A percentile compares a stretch with the other conserved stretches of the same genome.
Conservation (phyloP, 2,113 vertebrate genomes). For the Ursus arctos region DNA sequence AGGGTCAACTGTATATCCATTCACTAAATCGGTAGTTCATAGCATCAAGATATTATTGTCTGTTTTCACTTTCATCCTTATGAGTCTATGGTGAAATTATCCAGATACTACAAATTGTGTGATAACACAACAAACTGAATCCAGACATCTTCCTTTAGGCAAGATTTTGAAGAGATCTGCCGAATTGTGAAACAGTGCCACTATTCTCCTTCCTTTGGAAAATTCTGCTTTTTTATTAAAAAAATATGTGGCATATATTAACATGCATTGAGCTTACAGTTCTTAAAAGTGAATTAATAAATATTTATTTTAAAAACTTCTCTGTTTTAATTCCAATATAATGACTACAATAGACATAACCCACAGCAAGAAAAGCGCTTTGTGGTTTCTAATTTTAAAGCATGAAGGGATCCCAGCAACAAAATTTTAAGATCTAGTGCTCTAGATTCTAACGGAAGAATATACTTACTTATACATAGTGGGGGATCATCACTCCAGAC, state of each 20-base stretch:
- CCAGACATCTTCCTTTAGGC: background rate
- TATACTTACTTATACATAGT: conserved; percentile 65
- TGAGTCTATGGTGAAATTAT: background rate
- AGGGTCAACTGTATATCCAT: background rate
- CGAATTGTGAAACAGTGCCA: background rate
- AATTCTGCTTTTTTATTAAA: background rate
- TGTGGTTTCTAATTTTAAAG: background rate
- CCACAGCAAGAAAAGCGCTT: background rate
- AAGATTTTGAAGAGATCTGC: conserved; percentile 12
- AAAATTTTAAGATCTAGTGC: background rate
- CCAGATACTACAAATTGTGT: background rate
- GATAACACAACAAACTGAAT: background rate
- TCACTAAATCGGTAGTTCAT: background rate
- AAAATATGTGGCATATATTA: background rate
- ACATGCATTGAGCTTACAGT: background rate
- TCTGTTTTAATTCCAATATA: conserved; percentile 8
- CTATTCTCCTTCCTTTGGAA: background rate
- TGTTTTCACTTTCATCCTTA: background rate
- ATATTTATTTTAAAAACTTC: background rate
- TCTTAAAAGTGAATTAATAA: conserved; percentile 16
- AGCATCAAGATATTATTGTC: background rate
- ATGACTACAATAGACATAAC: background rate
- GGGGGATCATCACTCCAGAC: accelerated
- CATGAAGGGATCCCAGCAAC: background rate
- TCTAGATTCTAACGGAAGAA: background rate